phyloP scores from a whole-genome alignment of 1,140 invertebrate genomes.

The Pogonognathellus flavescens region DNA sequence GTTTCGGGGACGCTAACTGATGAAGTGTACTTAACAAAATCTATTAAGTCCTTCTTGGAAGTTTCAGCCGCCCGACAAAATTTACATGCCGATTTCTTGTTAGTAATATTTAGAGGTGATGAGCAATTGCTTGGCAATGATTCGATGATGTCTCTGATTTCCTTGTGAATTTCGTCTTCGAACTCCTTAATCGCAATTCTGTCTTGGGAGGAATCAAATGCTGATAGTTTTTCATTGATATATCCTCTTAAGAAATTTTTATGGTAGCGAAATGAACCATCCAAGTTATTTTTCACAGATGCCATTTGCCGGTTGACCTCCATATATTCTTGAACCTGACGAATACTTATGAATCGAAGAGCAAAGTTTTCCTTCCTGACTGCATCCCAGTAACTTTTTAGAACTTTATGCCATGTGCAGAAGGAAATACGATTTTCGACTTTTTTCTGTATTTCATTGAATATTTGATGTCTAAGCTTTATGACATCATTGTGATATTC shows the following conservation, averaged over 20 bases:
- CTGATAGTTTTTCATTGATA: background rate
- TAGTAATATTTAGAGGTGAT: background rate
- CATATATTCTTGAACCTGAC: background rate
- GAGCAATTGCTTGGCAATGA: background rate
- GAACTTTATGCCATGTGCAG: slow-evolving; percentile 42
- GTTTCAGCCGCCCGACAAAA: background rate
- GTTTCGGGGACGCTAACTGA: background rate
- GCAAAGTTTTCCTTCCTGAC: slow-evolving; percentile 28
- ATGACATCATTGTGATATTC: slow-evolving; percentile 36
- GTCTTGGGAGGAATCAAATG: background rate
- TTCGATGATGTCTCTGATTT: background rate
- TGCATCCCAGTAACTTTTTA: slow-evolving; percentile 48
- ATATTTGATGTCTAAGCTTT: slow-evolving; percentile 19
- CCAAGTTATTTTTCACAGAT: background rate
- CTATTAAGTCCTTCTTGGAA: background rate
- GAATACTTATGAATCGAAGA: background rate
- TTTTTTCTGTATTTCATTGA: slow-evolving; percentile 2
- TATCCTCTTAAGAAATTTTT: background rate
- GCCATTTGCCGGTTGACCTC: background rate
- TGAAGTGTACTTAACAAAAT: background rate
- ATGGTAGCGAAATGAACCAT: background rate
- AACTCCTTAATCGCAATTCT: background rate
- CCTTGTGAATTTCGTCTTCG: background rate
- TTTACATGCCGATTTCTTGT: background rate
- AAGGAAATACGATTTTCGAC: background rate